These are phyloP conservation scores for Bombycilla garrulus DNA, from an alignment of 2,113 vertebrate species.

Conservation along the genomic window DNA sequence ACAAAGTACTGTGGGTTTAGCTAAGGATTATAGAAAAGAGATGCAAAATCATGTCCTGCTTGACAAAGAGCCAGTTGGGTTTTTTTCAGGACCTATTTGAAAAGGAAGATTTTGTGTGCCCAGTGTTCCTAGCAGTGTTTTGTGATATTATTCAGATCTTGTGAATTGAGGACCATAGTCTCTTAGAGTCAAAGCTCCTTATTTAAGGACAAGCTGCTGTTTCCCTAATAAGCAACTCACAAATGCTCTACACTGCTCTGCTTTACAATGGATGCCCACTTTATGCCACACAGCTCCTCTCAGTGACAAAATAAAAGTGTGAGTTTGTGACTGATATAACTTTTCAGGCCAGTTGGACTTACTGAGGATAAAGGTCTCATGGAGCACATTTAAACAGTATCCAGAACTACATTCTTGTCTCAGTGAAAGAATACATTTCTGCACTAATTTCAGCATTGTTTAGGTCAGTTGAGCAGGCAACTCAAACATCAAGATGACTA, in stretches of 20 bases:
- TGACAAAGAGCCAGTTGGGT: fast-evolving
- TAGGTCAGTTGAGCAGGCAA: neutral
- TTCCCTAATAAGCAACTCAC: neutral
- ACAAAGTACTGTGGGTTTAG: neutral
- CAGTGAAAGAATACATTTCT: neutral
- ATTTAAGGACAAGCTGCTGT: neutral
- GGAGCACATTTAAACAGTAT: neutral
- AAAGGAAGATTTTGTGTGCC: neutral
- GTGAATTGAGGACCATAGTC: neutral
- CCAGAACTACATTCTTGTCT: neutral
- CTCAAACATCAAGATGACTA: neutral
- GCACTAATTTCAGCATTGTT: neutral
- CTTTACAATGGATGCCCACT: neutral
- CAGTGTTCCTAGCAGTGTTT: neutral
- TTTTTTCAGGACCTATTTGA: neutral
- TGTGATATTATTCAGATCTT: neutral
- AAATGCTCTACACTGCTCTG: neutral
- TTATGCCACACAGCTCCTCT: neutral
- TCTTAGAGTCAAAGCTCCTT: neutral
- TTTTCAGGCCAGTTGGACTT: neutral
- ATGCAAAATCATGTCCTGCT: neutral
- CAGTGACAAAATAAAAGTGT: neutral
- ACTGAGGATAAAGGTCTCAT: neutral
- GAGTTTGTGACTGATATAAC: neutral
- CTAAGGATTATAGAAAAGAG: neutral